Conservation (phyloP, 2,888 invertebrate genomes). For the Eupithecia pulchellata region DNA sequence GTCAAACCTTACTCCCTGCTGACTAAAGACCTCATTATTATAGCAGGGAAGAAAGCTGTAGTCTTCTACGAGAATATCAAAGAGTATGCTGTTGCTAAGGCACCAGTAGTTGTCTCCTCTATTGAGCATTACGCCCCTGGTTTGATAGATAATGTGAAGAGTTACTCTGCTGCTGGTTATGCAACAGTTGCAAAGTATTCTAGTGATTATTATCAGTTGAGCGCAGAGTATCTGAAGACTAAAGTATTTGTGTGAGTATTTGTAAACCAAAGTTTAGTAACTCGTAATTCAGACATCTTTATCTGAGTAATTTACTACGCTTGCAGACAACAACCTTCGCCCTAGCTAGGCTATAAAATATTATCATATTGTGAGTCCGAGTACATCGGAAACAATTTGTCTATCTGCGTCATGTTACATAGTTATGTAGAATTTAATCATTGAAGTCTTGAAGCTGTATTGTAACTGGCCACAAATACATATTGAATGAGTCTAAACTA, state of each 20-base stretch:
- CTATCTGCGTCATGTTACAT: neutral
- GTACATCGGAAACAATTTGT: neutral
- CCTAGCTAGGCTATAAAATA: neutral
- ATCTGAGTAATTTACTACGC: neutral
- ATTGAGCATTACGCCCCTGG: conserved; percentile 91
- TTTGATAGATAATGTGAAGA: conserved; percentile 86
- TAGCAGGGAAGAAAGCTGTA: conserved; percentile 82
- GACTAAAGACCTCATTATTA: conserved; percentile 82
- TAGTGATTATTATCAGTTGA: conserved; percentile 79
- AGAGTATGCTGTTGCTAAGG: conserved; percentile 81
- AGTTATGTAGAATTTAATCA: neutral
- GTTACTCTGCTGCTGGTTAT: conserved; percentile 74
- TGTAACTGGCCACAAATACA: no score
- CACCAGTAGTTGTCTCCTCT: conserved; percentile 71
- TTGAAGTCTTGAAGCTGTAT: neutral
- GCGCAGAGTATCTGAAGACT: conserved; percentile 87
- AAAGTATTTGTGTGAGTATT: conserved; percentile 92
- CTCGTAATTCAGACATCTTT: neutral
- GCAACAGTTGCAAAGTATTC: conserved; percentile 77
- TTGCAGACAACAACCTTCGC: neutral
- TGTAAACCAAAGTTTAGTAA: neutral
- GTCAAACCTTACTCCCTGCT: conserved; percentile 87
- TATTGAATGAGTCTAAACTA: neutral
- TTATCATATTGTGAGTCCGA: neutral
- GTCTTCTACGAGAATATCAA: conserved; percentile 78